phyloP scores from a whole-genome alignment of 2,797 vertebrate genomes.

The Cygnus olor region DNA sequence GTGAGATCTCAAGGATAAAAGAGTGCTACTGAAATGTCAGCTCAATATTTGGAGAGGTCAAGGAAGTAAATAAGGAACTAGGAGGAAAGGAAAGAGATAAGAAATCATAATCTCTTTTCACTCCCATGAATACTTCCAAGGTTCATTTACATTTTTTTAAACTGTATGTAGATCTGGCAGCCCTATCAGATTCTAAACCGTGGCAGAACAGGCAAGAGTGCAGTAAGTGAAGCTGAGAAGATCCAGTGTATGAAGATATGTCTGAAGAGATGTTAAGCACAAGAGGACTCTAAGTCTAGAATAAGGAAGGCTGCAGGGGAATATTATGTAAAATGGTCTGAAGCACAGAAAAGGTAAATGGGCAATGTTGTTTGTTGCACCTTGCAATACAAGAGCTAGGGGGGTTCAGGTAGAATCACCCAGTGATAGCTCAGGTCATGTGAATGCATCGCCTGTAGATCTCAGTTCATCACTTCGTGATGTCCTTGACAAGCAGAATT shows the following conservation, averaged over 20 bases:
- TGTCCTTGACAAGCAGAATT: not conserved
- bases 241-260: not conserved
- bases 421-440: not conserved
- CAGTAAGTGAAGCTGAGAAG: not conserved
- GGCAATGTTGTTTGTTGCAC: not conserved
- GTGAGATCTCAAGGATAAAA: not conserved
- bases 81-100: not conserved
- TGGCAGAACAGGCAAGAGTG: not conserved
- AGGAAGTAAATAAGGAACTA: constrained; percentile 2
- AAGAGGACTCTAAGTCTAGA: not conserved
- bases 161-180: not conserved
- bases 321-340: not conserved
- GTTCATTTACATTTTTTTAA: not conserved
- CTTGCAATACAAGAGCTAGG: not conserved
- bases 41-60: constrained; percentile 5
- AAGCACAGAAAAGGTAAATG: not conserved
- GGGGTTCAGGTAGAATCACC: not conserved
- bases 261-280: not conserved
- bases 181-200: not conserved
- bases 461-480: not conserved
- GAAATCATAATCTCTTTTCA: not conserved
- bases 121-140: not conserved
- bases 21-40: not conserved
- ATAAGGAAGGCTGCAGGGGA: not conserved
- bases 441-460: not conserved